phyloP scores from a whole-genome alignment of 2,888 invertebrate genomes.

The Hoplodrina ambigua region DNA sequence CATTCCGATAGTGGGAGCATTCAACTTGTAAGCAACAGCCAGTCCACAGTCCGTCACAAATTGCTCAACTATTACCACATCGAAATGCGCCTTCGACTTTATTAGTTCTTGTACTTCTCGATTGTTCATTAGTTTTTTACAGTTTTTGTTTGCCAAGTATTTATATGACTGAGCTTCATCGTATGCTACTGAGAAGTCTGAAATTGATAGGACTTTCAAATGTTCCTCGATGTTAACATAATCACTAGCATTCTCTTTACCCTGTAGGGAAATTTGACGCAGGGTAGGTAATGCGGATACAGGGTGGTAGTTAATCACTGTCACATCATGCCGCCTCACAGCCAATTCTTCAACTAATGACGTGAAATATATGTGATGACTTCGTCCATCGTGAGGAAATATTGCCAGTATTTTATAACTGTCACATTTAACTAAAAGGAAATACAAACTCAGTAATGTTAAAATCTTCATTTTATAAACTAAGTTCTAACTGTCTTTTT shows the following conservation, averaged over 20 bases:
- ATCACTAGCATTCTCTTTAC: slow-evolving; percentile 37
- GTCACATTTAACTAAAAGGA: slow-evolving; percentile 33
- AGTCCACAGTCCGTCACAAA: slow-evolving; percentile 90
- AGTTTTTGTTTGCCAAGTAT: slow-evolving; percentile 62
- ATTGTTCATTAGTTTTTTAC: slow-evolving; percentile 64
- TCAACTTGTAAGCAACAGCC: slow-evolving; percentile 87
- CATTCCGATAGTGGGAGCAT: slow-evolving; percentile 87
- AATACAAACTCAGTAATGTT: slow-evolving; percentile 18
- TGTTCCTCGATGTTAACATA: slow-evolving; percentile 34
- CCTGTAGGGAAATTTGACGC: slow-evolving; percentile 72
- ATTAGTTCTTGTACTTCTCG: slow-evolving; percentile 63
- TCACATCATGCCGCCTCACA: slow-evolving; percentile 73
- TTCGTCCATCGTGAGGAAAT: slow-evolving; percentile 71
- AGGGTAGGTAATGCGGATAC: slow-evolving; percentile 74
- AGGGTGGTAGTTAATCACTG: slow-evolving; percentile 77
- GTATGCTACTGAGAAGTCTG: slow-evolving; percentile 51
- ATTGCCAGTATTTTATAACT: slow-evolving; percentile 68
- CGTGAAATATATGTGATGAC: slow-evolving; percentile 67
- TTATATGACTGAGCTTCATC: slow-evolving; percentile 19
- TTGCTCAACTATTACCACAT: slow-evolving; percentile 89
- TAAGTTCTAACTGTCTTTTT: neutral
- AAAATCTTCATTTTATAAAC: slow-evolving; percentile 21
- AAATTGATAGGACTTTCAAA: slow-evolving; percentile 21
- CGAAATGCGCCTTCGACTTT: slow-evolving; percentile 80
- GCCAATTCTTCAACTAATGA: slow-evolving; percentile 68